Evolutionary conservation across 2,113 vertebrate species (phyloP), one percentile per base, ranked within the genome.

Genomic region (Deroptyus accipitrinus): DNA sequence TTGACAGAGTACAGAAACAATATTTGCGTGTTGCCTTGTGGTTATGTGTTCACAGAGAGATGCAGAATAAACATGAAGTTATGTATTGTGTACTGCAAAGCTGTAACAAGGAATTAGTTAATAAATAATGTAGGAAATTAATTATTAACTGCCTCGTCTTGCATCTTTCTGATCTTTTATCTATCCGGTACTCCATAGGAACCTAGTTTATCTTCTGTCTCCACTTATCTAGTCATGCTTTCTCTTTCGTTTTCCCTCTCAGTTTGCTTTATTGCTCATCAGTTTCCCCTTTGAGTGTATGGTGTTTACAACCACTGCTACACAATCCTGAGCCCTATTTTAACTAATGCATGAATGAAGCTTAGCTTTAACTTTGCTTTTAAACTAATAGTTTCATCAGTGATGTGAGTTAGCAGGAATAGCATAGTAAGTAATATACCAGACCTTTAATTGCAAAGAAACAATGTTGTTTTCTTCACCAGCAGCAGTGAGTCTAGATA

Each of bases 141-240:
- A 92, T 95, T 17, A 91, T 89, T 97, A 92, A 89, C 86, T 55
- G 12, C 42, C 73, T 64, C 54, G 70, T 57, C 67, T 62, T 81
- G 49, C 33, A 39, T 78, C 61, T 78, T 88, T 78, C n/a, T 78
- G 68, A 46, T 88, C 68, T 88, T 88, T 94, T 51, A 63, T 63
- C 83, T 44, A 33, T 30, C 51, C 74, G 23, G 41, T 55, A 30
- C 55, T 75, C 77, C 24, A 44, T 12, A 64, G 51, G 8, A 86
- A 33, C 42, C 16, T 64, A 17, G 16, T 59, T 91, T 92, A 35
- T 84, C 66, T 95, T 92, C 46, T 18, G 17, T 77, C 42, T 51
- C 8, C 18, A 18, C 42, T 92, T 88, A 88, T 3, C 75, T 83
- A 86, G 82, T 86, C 74, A 46, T 57, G 37, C 59, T 92, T 91